These are phyloP conservation scores for Antennarius maculatus DNA, from an alignment of 2,797 vertebrate genomes.

Conservation along the genomic window DNA sequence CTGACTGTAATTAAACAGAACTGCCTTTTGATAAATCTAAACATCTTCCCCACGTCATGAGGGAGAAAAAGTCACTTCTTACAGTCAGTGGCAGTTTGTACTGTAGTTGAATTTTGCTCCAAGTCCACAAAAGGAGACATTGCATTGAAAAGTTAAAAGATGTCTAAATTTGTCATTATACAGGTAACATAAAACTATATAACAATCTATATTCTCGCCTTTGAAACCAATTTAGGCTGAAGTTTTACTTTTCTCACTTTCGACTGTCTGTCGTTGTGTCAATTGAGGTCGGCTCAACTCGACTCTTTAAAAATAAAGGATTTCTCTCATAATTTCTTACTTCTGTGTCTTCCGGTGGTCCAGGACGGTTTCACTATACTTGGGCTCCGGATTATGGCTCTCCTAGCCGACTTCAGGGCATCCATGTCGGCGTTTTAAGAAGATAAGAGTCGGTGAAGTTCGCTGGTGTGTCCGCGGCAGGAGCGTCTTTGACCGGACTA, in stretches of 20 bases:
- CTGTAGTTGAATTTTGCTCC: background rate
- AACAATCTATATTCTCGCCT: background rate
- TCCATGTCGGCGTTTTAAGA: conserved; percentile 81
- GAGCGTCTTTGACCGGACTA: conserved; percentile 54
- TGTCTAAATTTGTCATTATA: background rate
- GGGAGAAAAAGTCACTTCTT: background rate
- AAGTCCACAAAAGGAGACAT: background rate
- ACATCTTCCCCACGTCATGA: background rate
- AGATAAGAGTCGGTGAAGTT: conserved; percentile 32
- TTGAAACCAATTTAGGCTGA: background rate
- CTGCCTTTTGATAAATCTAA: background rate
- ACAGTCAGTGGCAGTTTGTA: background rate
- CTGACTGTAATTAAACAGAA: background rate
- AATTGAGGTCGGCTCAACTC: background rate
- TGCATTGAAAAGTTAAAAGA: background rate
- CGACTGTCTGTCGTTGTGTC: background rate
- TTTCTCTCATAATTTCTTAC: conserved; percentile 76
- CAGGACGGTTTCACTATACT: conserved; percentile 91
- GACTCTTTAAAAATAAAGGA: background rate
- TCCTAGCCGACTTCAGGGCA: conserved; percentile 90
- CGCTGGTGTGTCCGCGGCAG: conserved; percentile 14
- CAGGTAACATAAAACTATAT: too few species aligned
- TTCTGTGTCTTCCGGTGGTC: conserved; percentile 88
- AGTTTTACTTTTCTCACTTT: background rate
- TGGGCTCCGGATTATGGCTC: conserved; percentile 93